Percentiles rank a stretch among this genome's conserved stretches.
phyloP scores from a whole-genome alignment of 2,888 invertebrate species.

The Kuschelorhynchus macadamiae region DNA sequence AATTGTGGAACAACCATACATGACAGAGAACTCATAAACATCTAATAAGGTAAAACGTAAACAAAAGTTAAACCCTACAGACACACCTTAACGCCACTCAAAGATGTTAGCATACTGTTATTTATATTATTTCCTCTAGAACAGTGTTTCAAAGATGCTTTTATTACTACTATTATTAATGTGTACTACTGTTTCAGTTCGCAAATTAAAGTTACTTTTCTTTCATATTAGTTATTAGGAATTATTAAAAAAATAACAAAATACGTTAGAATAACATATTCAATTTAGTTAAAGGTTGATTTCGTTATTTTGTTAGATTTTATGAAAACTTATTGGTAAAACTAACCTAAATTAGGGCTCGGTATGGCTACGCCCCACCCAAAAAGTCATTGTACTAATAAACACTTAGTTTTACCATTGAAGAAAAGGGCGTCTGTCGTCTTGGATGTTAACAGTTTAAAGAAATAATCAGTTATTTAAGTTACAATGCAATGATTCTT shows the following conservation, averaged over 20 bases:
- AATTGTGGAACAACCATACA: no score
- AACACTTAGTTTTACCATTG: not conserved
- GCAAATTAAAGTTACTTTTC: not conserved
- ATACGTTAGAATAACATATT: not conserved
- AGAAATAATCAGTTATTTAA: no score
- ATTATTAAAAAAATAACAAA: not conserved
- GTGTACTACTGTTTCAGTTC: not conserved
- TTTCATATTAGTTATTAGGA: not conserved
- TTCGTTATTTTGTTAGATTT: no score
- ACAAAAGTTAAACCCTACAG: conserved; percentile 12
- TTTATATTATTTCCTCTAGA: not conserved
- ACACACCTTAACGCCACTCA: conserved; percentile 16
- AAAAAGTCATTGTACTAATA: conserved; percentile 6
- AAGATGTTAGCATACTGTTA: conserved; percentile 3
- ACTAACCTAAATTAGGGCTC: not conserved
- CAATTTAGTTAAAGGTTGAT: no score
- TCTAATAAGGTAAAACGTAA: conserved; percentile 1
- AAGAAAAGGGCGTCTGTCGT: not conserved
- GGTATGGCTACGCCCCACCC: conserved; percentile 10
- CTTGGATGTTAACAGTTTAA: not conserved
- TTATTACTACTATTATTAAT: not conserved
- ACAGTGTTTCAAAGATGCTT: not conserved
- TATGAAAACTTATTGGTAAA: not conserved
- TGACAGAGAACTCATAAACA: no score
- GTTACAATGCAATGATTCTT: no score